Conservation (phyloP, 2,797 vertebrate species). For the Enteromius paludinosus region DNA sequence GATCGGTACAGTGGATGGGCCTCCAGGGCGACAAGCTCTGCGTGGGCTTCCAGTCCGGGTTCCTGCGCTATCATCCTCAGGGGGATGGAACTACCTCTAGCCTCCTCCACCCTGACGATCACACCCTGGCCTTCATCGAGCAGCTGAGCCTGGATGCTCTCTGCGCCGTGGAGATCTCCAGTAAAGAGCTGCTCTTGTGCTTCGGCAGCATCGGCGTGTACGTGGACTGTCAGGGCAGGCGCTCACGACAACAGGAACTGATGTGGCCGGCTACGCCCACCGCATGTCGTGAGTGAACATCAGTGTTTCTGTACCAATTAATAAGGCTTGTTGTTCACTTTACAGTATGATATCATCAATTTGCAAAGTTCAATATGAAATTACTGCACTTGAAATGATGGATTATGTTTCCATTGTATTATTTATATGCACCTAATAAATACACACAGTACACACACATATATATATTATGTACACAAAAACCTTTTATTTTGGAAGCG, state of each 20-base stretch:
- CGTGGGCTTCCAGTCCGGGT: constrained; percentile 93
- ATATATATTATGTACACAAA: no score
- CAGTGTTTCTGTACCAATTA: not conserved
- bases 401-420: not conserved
- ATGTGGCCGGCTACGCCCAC: constrained; percentile 95
- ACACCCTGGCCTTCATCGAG: constrained; percentile 92
- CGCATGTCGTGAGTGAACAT: constrained; percentile 89
- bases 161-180: constrained; percentile 96
- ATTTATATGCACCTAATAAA: no score
- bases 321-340: not conserved
- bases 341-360: not conserved
- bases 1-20: constrained; percentile 93
- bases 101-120: constrained; percentile 93
- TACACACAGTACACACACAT: no score
- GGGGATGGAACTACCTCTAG: constrained; percentile 83
- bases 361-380: not conserved
- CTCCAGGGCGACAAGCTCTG: constrained; percentile 92
- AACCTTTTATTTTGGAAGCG: no score
- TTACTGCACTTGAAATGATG: not conserved
- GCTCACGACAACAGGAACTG: constrained; percentile 96
- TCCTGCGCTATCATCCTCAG: constrained; percentile 87
- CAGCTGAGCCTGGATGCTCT: constrained; percentile 90
- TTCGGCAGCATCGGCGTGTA: constrained; percentile 96
- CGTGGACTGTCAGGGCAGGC: constrained; percentile 95
- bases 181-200: constrained; percentile 97